These are phyloP conservation scores for Electrona antarctica DNA, from an alignment of 2,113 vertebrate genomes.

Conservation along the genomic window DNA sequence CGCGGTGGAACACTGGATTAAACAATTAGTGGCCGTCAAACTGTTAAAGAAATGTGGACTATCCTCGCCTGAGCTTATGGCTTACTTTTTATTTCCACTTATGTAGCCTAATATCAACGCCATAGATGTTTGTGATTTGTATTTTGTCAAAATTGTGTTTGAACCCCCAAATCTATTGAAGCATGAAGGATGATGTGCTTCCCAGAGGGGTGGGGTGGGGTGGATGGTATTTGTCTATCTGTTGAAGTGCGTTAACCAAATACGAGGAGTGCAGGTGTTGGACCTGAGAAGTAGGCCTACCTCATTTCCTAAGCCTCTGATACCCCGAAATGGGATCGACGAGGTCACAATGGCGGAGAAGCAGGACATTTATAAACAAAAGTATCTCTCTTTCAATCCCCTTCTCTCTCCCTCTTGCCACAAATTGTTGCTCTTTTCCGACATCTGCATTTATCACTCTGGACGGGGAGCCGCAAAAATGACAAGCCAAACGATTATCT, in stretches of 20 bases:
- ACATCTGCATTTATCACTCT: slow-evolving; percentile 61
- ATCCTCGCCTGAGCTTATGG: no score
- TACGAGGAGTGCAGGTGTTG: slow-evolving; percentile 1
- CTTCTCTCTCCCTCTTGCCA: slow-evolving; percentile 27
- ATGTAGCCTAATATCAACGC: slow-evolving; percentile 41
- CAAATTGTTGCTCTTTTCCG: slow-evolving; percentile 65
- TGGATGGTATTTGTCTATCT: slow-evolving; percentile 35
- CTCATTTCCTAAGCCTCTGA: slow-evolving; percentile 65
- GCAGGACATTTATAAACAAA: slow-evolving; percentile 23
- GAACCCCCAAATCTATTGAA: slow-evolving; percentile 39
- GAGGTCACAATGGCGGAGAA: slow-evolving; percentile 45
- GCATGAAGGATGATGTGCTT: slow-evolving; percentile 10
- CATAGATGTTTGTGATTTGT: slow-evolving; percentile 44
- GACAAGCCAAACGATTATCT: slow-evolving; percentile 69
- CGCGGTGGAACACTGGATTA: no score
- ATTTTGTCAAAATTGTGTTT: slow-evolving; percentile 48
- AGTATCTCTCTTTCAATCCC: slow-evolving; percentile 3
- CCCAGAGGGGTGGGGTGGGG: neutral
- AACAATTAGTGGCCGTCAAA: no score
- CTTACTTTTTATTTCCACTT: slow-evolving; percentile 11
- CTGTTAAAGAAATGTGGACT: no score
- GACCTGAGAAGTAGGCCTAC: slow-evolving; percentile 45
- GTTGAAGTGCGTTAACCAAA: slow-evolving; percentile 54
- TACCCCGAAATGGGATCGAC: slow-evolving; percentile 60
- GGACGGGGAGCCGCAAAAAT: slow-evolving; percentile 45